phyloP scores from a whole-genome alignment of 2,888 invertebrate genomes.

The Rhynchonema sp. region DNA sequence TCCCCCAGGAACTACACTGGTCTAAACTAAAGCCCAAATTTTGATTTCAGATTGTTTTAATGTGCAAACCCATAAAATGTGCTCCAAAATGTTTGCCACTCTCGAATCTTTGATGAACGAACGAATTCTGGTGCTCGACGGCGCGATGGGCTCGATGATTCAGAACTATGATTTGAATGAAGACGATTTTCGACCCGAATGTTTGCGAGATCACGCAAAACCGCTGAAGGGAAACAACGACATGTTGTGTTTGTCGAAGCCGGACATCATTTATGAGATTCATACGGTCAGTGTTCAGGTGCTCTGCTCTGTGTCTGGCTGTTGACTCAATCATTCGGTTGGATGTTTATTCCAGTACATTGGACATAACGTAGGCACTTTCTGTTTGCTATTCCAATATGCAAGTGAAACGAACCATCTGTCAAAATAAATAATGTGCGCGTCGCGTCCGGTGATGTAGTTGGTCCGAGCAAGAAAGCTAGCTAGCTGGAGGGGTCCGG shows the following conservation, averaged over 20 bases:
- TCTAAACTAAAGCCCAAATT: too few relatives aligned
- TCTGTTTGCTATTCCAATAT: too few relatives aligned
- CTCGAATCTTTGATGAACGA: background rate
- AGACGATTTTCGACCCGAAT: slow-evolving; percentile 35
- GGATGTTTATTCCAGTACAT: slow-evolving; percentile 1
- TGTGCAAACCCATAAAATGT: background rate
- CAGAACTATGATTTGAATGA: slow-evolving; percentile 36
- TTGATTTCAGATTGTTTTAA: too few relatives aligned
- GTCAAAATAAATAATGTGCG: too few relatives aligned
- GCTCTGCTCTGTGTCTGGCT: background rate
- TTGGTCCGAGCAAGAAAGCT: too few relatives aligned
- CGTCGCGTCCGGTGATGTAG: too few relatives aligned
- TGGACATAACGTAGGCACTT: background rate
- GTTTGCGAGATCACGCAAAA: slow-evolving; percentile 32
- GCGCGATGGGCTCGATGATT: slow-evolving; percentile 45
- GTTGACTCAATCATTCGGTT: too few relatives aligned
- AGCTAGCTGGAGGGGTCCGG: too few relatives aligned
- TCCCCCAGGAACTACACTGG: too few relatives aligned
- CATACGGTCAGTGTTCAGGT: slow-evolving; percentile 32
- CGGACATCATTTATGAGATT: slow-evolving; percentile 37
- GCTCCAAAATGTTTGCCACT: background rate
- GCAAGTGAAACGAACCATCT: too few relatives aligned
- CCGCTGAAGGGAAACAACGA: slow-evolving; percentile 41
- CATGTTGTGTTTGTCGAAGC: slow-evolving; percentile 36
- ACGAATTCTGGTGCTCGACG: slow-evolving; percentile 38